Base-by-base conservation (phyloP, 1,140 invertebrate species). In the Helicoverpa armigera region DNA sequence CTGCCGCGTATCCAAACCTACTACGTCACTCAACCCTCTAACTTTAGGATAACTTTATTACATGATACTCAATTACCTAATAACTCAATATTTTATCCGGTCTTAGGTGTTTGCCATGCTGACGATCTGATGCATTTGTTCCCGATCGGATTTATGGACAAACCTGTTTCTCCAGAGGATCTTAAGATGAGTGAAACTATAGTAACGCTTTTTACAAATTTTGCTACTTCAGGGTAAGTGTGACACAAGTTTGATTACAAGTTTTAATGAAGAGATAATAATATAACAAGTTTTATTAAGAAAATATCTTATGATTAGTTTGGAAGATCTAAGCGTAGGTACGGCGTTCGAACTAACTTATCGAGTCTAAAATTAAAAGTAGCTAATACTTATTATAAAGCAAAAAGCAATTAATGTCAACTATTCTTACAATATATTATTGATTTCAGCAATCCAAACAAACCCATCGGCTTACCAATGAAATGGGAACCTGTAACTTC, bases 51-150 rank as follows among this genome's bases (percentile, higher is more conserved):
- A 23, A 23, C 23, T 23, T 23, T 0, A 23, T 23, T 23, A 35
- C 3, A 35, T 35, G 35, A 35, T 7, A 35, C 35, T 23, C 2
- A 23, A 23, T 35, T 3, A 3, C 7, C 7, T 35, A 35, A 35
- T 56, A 56, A 7, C 13, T 2, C 16, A 56, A 16, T 13, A 16
- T 58, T 43, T 60, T 69, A 16, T 13, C 56, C 75, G 13, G 76
- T 65, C 67, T 16, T 70, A 95, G 96, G 97, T 35, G 96, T 97
- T 0, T 96, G 96, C 65, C 97, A 97, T 89, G 97, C 97, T 1
- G 97, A 98, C 82, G 97, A 97, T 73, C 90, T 97, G 18, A 96
- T 97, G 85, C 97, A 97, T 88, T 85, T 97, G 1, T 98, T 98
- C 83, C 97, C 97, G 0, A 96, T 97, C 69, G 70, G 84, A n/a